These are phyloP conservation scores for Pantherophis alleghaniensis DNA, from an alignment of 2,797 vertebrate genomes.

Conservation along the genomic window DNA sequence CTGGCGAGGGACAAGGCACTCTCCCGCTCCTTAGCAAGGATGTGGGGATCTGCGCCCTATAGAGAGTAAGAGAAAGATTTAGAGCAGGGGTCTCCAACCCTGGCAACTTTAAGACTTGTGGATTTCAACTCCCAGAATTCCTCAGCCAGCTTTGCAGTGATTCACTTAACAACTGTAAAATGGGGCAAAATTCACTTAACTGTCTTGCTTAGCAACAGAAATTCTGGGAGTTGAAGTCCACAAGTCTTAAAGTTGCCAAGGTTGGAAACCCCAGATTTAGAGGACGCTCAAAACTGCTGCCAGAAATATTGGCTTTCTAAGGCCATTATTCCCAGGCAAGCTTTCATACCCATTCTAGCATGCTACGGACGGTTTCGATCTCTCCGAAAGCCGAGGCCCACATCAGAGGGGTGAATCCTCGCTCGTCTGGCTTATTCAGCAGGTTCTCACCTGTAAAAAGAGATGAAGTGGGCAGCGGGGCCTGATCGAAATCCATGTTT, in stretches of 20 bases:
- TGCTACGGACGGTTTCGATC: conserved; percentile 85
- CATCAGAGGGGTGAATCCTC: conserved; percentile 93
- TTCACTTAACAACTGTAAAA: no score
- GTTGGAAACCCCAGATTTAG: no score
- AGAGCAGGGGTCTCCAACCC: background rate
- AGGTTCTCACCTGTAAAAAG: conserved; percentile 77
- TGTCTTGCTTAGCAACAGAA: no score
- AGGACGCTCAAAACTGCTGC: rapidly evolving
- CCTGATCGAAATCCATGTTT: background rate
- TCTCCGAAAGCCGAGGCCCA: conserved; percentile 96
- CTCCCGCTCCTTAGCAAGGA: conserved; percentile 86
- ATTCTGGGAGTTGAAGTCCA: no score
- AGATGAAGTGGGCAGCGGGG: no score
- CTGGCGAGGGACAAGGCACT: conserved; percentile 92
- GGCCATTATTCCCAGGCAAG: background rate
- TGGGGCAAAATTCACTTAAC: no score
- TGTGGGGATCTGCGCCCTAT: conserved; percentile 89
- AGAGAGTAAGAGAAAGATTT: background rate
- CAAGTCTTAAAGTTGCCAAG: no score
- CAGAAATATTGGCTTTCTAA: background rate
- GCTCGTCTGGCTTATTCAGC: conserved; percentile 86
- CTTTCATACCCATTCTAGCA: conserved; percentile 82
- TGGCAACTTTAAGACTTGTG: no score
- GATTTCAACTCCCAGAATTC: no score
- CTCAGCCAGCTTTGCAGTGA: no score